Evolutionary conservation across 2,797 vertebrate species (phyloP).

Genomic region (Parauchenoglanis ngamensis): DNA sequence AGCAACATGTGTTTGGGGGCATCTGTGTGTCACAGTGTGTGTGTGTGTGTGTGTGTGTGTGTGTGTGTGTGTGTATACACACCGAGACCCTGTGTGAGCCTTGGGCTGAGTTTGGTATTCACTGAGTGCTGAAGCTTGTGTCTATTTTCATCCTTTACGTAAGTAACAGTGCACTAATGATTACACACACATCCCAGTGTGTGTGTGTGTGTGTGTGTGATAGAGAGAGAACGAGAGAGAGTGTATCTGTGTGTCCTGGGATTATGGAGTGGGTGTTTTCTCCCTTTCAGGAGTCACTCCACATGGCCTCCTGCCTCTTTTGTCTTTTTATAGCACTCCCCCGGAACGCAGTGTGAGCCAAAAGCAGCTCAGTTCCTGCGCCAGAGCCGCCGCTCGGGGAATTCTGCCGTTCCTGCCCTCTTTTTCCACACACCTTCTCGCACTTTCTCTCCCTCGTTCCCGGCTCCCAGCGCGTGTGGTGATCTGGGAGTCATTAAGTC

Average conservation of each 20-base stretch:
- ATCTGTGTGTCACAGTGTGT: slow-evolving; percentile 51
- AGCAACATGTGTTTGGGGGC: slow-evolving; percentile 61
- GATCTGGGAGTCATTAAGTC: slow-evolving; percentile 54
- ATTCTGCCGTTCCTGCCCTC: slow-evolving; percentile 74
- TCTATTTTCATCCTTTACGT: slow-evolving; percentile 65
- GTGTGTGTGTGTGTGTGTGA: slow-evolving; percentile 39
- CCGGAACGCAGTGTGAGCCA: slow-evolving; percentile 76
- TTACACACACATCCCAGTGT: slow-evolving; percentile 38
- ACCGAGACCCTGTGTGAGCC: slow-evolving; percentile 51
- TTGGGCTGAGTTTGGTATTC: slow-evolving; percentile 55
- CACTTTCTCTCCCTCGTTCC: slow-evolving; percentile 37
- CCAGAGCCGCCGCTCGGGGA: slow-evolving; percentile 74
- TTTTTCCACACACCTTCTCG: slow-evolving; percentile 64
- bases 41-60: slow-evolving; percentile 58
- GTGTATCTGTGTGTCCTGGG: slow-evolving; percentile 61
- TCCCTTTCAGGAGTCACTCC: slow-evolving; percentile 78
- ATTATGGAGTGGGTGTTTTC: slow-evolving; percentile 77
- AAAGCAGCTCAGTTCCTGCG: slow-evolving; percentile 80
- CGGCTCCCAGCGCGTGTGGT: slow-evolving; percentile 28
- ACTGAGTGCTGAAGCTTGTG: slow-evolving; percentile 55
- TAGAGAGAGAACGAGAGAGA: slow-evolving; percentile 44
- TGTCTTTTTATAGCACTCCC: slow-evolving; percentile 83
- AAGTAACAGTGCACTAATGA: slow-evolving; percentile 60
- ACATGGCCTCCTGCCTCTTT: slow-evolving; percentile 80
- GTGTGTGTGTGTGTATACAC: slow-evolving; percentile 14